These are phyloP conservation scores for Amia ocellicauda DNA, from an alignment of 2,113 vertebrate species.

Conservation along the genomic window DNA sequence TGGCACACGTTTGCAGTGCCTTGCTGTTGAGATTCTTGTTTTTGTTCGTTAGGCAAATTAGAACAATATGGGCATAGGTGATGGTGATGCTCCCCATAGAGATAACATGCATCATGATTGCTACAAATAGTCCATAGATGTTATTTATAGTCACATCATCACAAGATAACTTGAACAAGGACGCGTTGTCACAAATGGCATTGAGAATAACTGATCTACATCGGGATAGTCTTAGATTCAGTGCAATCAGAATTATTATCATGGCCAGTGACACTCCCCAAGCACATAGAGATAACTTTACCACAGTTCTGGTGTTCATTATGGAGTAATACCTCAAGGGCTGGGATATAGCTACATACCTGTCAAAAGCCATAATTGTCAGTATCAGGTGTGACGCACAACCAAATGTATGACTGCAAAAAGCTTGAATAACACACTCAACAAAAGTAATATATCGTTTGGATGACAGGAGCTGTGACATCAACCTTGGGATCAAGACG, in stretches of 20 bases:
- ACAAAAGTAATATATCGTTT: slow-evolving; percentile 38
- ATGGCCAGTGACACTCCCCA: slow-evolving; percentile 45
- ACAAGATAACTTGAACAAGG: slow-evolving; percentile 54
- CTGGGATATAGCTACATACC: slow-evolving; percentile 51
- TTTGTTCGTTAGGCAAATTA: slow-evolving; percentile 46
- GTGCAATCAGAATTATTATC: slow-evolving; percentile 44
- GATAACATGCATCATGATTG: slow-evolving; percentile 45
- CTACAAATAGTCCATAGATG: slow-evolving; percentile 53
- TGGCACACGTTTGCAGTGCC: slow-evolving; percentile 50
- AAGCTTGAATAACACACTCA: slow-evolving; percentile 49
- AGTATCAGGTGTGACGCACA: slow-evolving; percentile 50
- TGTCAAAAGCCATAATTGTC: slow-evolving; percentile 49
- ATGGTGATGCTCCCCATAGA: slow-evolving; percentile 42
- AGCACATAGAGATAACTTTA: slow-evolving; percentile 33
- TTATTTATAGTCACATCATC: slow-evolving; percentile 48
- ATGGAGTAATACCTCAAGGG: slow-evolving; percentile 46
- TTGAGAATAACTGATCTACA: slow-evolving; percentile 42
- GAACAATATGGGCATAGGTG: slow-evolving; percentile 49
- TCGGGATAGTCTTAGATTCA: slow-evolving; percentile 41
- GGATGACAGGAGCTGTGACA: slow-evolving; percentile 44
- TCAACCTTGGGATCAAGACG: slow-evolving; percentile 45
- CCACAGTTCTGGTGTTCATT: slow-evolving; percentile 43
- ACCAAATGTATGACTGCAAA: slow-evolving; percentile 48
- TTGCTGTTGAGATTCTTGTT: slow-evolving; percentile 46
- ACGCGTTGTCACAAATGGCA: slow-evolving; percentile 48